Evolutionary conservation across 2,888 invertebrate genomes (phyloP).

Genomic region (Pterostichus niger): DNA sequence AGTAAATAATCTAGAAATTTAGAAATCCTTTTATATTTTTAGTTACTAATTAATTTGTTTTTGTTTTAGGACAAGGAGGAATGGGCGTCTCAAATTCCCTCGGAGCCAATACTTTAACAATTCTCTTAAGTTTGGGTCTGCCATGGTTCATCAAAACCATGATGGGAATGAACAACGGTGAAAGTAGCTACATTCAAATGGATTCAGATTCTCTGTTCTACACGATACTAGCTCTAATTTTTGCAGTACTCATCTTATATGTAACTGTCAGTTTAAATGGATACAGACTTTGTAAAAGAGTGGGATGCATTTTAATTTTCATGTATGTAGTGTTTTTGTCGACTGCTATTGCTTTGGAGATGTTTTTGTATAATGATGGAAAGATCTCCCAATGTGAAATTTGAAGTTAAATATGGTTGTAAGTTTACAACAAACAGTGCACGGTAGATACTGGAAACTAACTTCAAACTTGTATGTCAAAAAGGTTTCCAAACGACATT

Average conservation of each 20-base stretch:
- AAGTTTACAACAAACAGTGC: no score
- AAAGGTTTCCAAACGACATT: no score
- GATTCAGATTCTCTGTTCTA: conserved; percentile 90
- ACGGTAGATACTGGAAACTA: no score
- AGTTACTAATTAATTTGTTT: conserved; percentile 26
- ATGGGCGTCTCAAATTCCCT: conserved; percentile 93
- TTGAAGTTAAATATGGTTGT: not conserved
- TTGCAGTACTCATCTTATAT: conserved; percentile 87
- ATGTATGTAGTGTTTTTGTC: conserved; percentile 87
- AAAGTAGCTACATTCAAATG: conserved; percentile 80
- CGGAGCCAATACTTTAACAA: conserved; percentile 92
- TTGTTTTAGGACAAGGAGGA: conserved; percentile 86
- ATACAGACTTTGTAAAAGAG: conserved; percentile 84
- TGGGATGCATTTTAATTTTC: conserved; percentile 83
- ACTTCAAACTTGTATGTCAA: no score
- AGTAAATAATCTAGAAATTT: no score
- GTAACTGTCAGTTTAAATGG: conserved; percentile 83
- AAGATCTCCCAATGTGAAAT: conserved; percentile 48
- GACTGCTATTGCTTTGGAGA: conserved; percentile 88
- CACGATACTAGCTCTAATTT: conserved; percentile 87
- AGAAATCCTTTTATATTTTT: no score
- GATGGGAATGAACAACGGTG: conserved; percentile 75
- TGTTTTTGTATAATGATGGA: conserved; percentile 74
- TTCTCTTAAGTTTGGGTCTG: conserved; percentile 88
- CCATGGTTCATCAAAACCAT: conserved; percentile 91